Conservation (phyloP, 2,797 vertebrate genomes). For the Eutrigla gurnardus region DNA sequence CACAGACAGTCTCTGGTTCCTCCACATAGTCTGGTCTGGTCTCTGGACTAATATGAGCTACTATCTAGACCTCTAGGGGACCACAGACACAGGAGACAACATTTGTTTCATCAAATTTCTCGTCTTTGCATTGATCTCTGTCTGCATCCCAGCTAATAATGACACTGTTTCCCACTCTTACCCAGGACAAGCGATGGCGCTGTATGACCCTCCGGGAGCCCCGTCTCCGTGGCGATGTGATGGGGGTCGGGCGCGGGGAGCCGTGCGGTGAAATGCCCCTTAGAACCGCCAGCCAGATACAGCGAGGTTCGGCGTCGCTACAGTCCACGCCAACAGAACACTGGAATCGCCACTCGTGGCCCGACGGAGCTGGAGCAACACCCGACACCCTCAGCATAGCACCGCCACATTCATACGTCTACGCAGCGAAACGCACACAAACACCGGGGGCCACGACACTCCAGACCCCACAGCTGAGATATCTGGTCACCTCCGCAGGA, state of each 20-base stretch:
- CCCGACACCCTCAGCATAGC: slow-evolving; percentile 63
- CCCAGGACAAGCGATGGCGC: slow-evolving; percentile 68
- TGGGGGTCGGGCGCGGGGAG: slow-evolving; percentile 51
- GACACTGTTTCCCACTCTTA: slow-evolving; percentile 60
- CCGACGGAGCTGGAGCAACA: slow-evolving; percentile 75
- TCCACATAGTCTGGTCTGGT: too few relatives aligned
- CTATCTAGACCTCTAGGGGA: too few relatives aligned
- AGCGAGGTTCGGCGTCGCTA: slow-evolving; percentile 90
- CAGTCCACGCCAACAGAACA: slow-evolving; percentile 94
- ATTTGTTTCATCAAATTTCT: too few relatives aligned
- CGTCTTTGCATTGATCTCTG: too few relatives aligned
- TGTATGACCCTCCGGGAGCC: slow-evolving; percentile 64
- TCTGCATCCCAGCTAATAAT: too few relatives aligned
- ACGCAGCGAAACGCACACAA: neutral
- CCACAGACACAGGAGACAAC: too few relatives aligned
- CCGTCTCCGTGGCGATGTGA: slow-evolving; percentile 45
- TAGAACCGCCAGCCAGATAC: slow-evolving; percentile 91
- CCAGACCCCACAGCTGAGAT: slow-evolving; percentile 5
- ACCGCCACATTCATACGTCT: slow-evolving; percentile 28
- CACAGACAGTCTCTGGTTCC: too few relatives aligned
- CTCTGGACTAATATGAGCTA: too few relatives aligned
- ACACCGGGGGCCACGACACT: neutral
- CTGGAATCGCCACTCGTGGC: slow-evolving; percentile 87
- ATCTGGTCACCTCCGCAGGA: slow-evolving; percentile 4
- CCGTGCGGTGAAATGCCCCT: slow-evolving; percentile 56